phyloP scores from a whole-genome alignment of 64 coral and sea anemone genomes.

The Porites australiensis region DNA sequence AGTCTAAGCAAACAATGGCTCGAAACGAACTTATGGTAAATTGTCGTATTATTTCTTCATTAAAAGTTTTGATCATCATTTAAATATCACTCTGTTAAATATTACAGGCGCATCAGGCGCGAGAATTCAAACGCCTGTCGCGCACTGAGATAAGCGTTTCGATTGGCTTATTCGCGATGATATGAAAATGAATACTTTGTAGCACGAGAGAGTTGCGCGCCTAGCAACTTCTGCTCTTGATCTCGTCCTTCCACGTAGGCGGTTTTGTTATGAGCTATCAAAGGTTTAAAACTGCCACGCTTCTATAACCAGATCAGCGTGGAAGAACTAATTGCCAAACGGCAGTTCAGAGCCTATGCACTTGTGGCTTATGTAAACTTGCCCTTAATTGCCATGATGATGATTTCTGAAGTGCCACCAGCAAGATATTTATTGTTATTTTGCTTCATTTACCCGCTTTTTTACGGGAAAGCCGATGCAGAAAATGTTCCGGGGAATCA shows the following conservation, averaged over 20 bases:
- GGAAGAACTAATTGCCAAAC: too few relatives aligned
- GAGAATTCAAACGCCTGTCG: too few relatives aligned
- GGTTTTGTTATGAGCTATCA: neutral
- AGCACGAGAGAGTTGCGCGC: neutral
- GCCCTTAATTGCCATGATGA: neutral
- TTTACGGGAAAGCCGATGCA: neutral
- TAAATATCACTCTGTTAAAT: too few relatives aligned
- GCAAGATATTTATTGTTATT: neutral
- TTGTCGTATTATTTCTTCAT: too few relatives aligned
- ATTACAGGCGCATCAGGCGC: too few relatives aligned
- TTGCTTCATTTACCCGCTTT: neutral
- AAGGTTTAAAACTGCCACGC: neutral
- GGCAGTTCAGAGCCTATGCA: too few relatives aligned
- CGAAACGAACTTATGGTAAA: too few relatives aligned
- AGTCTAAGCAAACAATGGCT: too few relatives aligned
- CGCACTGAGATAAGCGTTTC: too few relatives aligned
- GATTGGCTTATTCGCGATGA: neutral
- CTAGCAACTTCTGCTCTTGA: neutral
- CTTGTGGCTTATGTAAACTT: too few relatives aligned
- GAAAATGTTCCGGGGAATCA: constrained; percentile 19
- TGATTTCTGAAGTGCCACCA: neutral
- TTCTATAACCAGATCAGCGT: too few relatives aligned
- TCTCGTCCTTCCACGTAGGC: constrained; percentile 19
- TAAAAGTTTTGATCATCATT: too few relatives aligned
- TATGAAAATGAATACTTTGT: constrained; percentile 11